Base-by-base conservation (phyloP, 2,797 vertebrate species). In the Momotus momota region DNA sequence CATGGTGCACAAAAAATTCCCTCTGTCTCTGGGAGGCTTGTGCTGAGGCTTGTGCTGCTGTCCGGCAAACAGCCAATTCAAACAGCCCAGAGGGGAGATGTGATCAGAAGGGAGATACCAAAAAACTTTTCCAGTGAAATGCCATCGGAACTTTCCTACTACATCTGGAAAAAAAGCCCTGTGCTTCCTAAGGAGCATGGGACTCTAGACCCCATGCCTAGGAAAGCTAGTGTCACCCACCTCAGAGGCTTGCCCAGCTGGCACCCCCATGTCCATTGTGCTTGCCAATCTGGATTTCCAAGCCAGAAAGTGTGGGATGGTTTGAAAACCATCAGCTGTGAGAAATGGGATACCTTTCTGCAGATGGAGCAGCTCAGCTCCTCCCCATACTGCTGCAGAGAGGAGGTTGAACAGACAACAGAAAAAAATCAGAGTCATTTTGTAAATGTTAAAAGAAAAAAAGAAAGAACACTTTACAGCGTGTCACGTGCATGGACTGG, bases 11-110 rank as follows among this genome's bases (percentile, higher is more conserved):
- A 46, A 43, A 86, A 73, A 33, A 20, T 45, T 78, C 75, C 46
- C 23, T 78, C 57, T 73, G 58, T 54, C 80, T 88, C 69, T 4
- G 4, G 35, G 65, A 94, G 54, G 82, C n/a, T 90, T 55, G 7
- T 23, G 60, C 87, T 86, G 80, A 35, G 35, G 35, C 35, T 35
- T 35, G 35, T 35, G 35, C 35, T 35, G 35, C 93, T 75, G 58
- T 79, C 70, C 12, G 70, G 87, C 87, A 79, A 81, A 51, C 9
- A 55, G 94, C 94, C 93, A 90, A 62, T 23, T 75, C 89, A 88
- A 95, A 91, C 54, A 90, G 48, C 61, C 27, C 20, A 7, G 41
- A 25, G 16, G 46, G 66, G 69, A 96, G 91, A 74, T 75, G 31
- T 75, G 81, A 79, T 46, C 6, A 10, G 52, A 49, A 89, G 23